phyloP scores from a whole-genome alignment of 2,797 vertebrate species.

The Pterois miles region DNA sequence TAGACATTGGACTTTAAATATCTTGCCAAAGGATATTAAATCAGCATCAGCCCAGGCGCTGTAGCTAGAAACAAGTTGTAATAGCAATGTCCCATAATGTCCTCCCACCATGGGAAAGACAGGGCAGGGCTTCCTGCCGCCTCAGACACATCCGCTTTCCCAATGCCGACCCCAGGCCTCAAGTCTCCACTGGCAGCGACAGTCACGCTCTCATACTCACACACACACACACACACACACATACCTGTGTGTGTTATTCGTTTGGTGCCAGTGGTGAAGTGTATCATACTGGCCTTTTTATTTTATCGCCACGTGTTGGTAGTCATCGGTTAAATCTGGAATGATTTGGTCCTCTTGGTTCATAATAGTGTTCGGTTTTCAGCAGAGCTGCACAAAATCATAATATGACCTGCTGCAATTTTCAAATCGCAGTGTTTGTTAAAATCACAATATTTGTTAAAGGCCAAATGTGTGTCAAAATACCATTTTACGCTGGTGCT shows the following conservation, averaged over 20 bases:
- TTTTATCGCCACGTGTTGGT: constrained; percentile 17
- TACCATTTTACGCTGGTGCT: too few species aligned
- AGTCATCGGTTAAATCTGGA: constrained; percentile 4
- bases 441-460: too few species aligned
- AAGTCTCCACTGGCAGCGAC: constrained; percentile 59
- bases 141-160: constrained; percentile 82
- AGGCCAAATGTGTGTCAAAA: too few species aligned
- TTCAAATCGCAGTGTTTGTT: too few species aligned
- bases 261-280: not conserved
- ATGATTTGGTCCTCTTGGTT: constrained; percentile 1
- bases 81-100: constrained; percentile 55
- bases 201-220: constrained; percentile 14
- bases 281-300: constrained; percentile 11
- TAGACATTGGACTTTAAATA: not conserved
- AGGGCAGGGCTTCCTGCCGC: constrained; percentile 84
- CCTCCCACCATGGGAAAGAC: constrained; percentile 78
- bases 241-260: constrained; percentile 17
- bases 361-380: not conserved
- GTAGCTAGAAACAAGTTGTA: constrained; percentile 27
- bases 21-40: constrained; percentile 23
- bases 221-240: constrained; percentile 18
- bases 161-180: constrained; percentile 68
- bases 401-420: too few species aligned
- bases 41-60: constrained; percentile 4
- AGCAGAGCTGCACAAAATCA: too few species aligned